phyloP scores from a whole-genome alignment of 2,888 invertebrate genomes.

The Beris morrisii region DNA sequence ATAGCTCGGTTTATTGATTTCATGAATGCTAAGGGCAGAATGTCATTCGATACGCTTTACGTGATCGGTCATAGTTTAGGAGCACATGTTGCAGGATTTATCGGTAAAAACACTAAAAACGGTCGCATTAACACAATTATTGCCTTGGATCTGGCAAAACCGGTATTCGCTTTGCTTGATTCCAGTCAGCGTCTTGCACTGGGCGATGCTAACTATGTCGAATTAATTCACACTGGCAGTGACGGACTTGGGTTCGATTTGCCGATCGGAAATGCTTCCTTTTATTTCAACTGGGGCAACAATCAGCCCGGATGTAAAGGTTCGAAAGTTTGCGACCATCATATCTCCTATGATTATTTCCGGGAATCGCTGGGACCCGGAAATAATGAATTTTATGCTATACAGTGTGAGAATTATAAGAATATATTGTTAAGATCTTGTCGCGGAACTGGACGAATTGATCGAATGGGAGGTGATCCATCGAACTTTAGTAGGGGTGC shows the following conservation, averaged over 20 bases:
- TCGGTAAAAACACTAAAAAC: slow-evolving; percentile 60
- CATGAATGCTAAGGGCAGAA: slow-evolving; percentile 57
- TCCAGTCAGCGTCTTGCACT: slow-evolving; percentile 38
- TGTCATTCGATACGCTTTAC: slow-evolving; percentile 58
- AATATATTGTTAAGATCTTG: neutral
- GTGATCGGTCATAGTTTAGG: slow-evolving; percentile 63
- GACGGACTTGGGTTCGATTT: slow-evolving; percentile 39
- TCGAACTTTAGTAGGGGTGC: slow-evolving; percentile 33
- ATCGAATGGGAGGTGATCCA: slow-evolving; percentile 18
- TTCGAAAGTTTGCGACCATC: slow-evolving; percentile 31
- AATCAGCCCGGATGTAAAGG: slow-evolving; percentile 44
- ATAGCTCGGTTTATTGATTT: slow-evolving; percentile 48
- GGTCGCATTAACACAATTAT: slow-evolving; percentile 61
- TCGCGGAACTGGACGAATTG: slow-evolving; percentile 30
- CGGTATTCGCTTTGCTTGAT: slow-evolving; percentile 44
- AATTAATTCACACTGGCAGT: slow-evolving; percentile 44
- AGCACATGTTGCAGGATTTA: slow-evolving; percentile 61
- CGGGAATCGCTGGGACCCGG: slow-evolving; percentile 24
- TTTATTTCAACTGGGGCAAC: slow-evolving; percentile 45
- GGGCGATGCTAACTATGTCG: slow-evolving; percentile 41
- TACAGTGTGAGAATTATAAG: neutral
- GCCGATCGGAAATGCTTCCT: slow-evolving; percentile 42
- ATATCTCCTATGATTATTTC: slow-evolving; percentile 27
- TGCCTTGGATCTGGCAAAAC: slow-evolving; percentile 47
- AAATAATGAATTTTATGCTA: slow-evolving; percentile 2